Base-by-base conservation (phyloP, 2,797 vertebrate species). In the Euthynnus affinis region DNA sequence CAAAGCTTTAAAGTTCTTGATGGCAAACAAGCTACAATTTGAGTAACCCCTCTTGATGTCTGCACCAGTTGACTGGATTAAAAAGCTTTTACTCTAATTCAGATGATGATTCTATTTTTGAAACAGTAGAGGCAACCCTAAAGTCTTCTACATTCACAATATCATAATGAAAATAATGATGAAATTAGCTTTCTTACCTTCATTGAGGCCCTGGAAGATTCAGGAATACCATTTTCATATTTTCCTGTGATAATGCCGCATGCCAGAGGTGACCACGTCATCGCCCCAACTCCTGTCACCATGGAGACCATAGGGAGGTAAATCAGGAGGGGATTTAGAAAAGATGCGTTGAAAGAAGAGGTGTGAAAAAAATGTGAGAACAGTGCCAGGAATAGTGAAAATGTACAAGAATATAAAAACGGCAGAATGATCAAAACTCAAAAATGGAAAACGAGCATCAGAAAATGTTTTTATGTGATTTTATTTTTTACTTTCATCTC, bases 261-360 rank as follows among this genome's bases (percentile, higher is more conserved):
- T 37, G 98, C 98, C 49, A 99, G 96, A 0, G 98, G 98, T 48
- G 98, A 99, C 98, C 98, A 99, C 0, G 98, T 99, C 97, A 99
- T 98, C 0, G 98, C 98, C 20, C 98, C 98, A 0, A 99, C 97
- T 55, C 98, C 98, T 99, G 91, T 77, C 34, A 70, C 59, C 85
- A 85, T 63, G 85, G 82, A 89, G 60, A 90, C 77, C 20, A 67
- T 5, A 48, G 17, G 20, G 46, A 69, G 56, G 76, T 48, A 44
- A 76, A 78, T 46, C 60, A 65, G 42, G 25, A 40, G 23, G 18
- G 34, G 22, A 60, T 68, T 72, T 55, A 23, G 42, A 51, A 29
- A 15, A 71, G 27, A 79, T 40, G 51, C 0, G 23, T 51, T 0
- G 14, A 61, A 63, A 65, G 4, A 40, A 10, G 42, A 80, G 4